Evolutionary conservation across 2,797 vertebrate species (phyloP), one percentile per base, ranked within the genome.

Genomic region (Muraenolepis orangiensis): DNA sequence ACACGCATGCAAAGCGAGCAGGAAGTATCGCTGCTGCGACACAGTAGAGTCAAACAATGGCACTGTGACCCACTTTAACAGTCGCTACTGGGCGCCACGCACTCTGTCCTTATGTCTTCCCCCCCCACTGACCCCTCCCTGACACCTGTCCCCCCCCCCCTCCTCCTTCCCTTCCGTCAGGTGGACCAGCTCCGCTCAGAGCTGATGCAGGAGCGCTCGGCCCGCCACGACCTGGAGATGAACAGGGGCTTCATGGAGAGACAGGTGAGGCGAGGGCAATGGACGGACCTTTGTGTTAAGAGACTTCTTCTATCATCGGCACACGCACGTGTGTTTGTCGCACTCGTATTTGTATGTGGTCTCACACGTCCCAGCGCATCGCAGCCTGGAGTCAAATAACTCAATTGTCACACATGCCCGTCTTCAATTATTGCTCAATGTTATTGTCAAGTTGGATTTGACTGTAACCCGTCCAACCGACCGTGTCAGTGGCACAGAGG

Each of bases 151-250:
- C n/a, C n/a, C n/a, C 46, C 1, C 1, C 3, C 4, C 68, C 34
- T n/a, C 2, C 46, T 69, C 3, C 0, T n/a, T 7, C 0, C 71
- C 34, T 38, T 68, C 36, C 67, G 30, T 74, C 83, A 99, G 97
- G 91, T 97, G 20, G 97, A 99, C 78, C 96, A 97, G 81, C 91
- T 98, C 20, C 94, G 97, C 1, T 91, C 95, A 0, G 96, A 99
- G 81, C 93, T 99, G 79, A 93, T 97, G 93, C 96, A 98, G 80
- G 97, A 99, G 70, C 94, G 97, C 0, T 94, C 96, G 0, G 91
- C 87, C 2, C 91, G 95, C n/a, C 96, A 99, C 40, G 96, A 99
- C 88, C 91, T 99, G 79, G 97, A 99, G 85, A 97, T 97, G 69
- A 96, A 98, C 87, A 98, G 98, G 82, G 94, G 95, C 66, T 93